phyloP scores from a whole-genome alignment of 2,113 vertebrate genomes.

The Beaufortia kweichowensis region DNA sequence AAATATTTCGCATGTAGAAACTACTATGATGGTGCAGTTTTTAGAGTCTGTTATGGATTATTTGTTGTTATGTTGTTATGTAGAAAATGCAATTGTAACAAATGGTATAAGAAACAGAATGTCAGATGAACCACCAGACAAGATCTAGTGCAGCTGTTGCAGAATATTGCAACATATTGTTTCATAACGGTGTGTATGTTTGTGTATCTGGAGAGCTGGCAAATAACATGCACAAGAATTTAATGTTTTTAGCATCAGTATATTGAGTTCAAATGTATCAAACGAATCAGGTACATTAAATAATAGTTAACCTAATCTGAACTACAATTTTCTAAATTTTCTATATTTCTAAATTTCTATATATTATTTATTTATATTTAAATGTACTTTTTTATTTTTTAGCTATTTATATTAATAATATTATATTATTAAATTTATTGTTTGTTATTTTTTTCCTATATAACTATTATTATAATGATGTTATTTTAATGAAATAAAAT shows the following conservation, averaged over 20 bases:
- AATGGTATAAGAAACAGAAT: neutral
- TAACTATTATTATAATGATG: no score
- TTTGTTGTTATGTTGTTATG: neutral
- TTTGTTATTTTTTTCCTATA: no score
- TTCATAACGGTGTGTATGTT: neutral
- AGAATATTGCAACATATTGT: conserved; percentile 32
- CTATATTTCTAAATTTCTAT: no score
- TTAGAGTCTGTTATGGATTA: conserved; percentile 5
- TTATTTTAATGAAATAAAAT: no score
- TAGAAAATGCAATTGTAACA: conserved; percentile 15
- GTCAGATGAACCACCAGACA: neutral
- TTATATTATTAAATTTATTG: no score
- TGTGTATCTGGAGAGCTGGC: conserved; percentile 10
- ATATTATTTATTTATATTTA: no score
- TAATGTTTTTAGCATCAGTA: neutral
- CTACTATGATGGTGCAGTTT: neutral
- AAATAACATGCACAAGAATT: neutral
- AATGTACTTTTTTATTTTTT: no score
- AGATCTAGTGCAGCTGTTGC: conserved; percentile 13
- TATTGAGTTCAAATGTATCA: neutral
- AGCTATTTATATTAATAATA: no score
- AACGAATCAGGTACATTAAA: no score
- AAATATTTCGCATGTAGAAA: neutral
- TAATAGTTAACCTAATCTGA: no score
- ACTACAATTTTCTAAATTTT: no score